Evolutionary conservation across 2,888 invertebrate genomes (phyloP), one percentile per base, ranked within the genome.

Genomic region (Operophtera brumata): DNA sequence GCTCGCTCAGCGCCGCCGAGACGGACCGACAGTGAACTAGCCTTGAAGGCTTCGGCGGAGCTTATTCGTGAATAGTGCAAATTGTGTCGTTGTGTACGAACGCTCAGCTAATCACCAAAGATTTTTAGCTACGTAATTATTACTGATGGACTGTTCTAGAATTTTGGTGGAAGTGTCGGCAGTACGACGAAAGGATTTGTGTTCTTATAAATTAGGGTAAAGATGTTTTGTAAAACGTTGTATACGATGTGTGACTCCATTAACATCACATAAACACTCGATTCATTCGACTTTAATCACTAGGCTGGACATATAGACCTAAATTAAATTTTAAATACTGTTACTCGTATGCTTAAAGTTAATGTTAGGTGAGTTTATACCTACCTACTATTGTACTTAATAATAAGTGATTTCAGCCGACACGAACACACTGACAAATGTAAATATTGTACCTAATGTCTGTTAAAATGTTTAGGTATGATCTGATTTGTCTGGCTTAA

Each of bases 191-290:
- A 66, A 63, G 58, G 63, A 71, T 73, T 67, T 77, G 79, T 79
- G 79, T 86, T 85, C 84, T 80, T 75, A 63, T 80, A 66, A 54
- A 57, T 69, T 84, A 84, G 77, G 74, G 77, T 64, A 62, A 78
- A 80, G 76, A 80, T 81, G 80, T 86, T 89, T 86, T 86, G 74
- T 86, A 87, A 88, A 86, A 82, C 82, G 79, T 86, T 89, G 89
- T 89, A 90, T 90, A 90, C 89, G 88, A 90, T 86, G 85, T 84
- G 83, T 83, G 84, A 86, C 82, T 86, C 84, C 77, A 81, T 73
- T 80, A 73, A 75, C 86, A 79, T 82, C 86, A 80, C 78, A 13
- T 80, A 79, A 77, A 78, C 80, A 74, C 70, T 76, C 75, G 76
- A 82, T 77, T 85, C 73, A 61, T 64, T 65, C 78, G 80, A 82